Base-by-base conservation (phyloP, 2,113 vertebrate genomes). In the Orthochromis malagaraziensis region DNA sequence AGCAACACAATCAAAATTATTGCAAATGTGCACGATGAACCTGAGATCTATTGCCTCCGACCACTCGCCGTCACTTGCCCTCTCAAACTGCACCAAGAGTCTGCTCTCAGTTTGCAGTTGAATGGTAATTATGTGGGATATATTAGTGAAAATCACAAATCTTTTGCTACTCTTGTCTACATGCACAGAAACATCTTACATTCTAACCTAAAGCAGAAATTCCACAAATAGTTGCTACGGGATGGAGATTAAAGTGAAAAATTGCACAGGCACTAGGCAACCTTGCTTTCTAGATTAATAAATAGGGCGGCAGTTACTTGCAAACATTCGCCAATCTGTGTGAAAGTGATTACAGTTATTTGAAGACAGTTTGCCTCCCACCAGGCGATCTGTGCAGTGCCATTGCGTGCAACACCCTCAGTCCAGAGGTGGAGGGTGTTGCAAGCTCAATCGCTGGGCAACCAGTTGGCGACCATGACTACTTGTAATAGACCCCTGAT, bases 361-460 rank as follows among this genome's bases (percentile, higher is more conserved):
- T 0, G 68, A 26, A 75, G 68, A 75, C 21, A 29, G 24, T 45
- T 75, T 29, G 24, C 68, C 68, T 47, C 24, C 40, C 21, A 73
- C 38, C 24, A 29, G 40, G 21, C 1, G 2, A 75, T 17, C 24
- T 75, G 40, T 75, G 68, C 40, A 47, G 4, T 47, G 8, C 21
- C 40, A 45, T 75, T 19, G 70, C 10, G 3, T 65, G 33, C 63
- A 38, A 68, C 19, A 68, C 19, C 63, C 19, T 68, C 19, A 38
- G 1, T 0, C 10, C 33, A 75, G 70, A 47, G 42, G 24, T 75
- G 24, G 24, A 47, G 24, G 8, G 8, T 73, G 40, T 19, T 0
- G 24, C 42, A 47, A 0, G 24, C 40, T 26, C 21, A 29, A 0
- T 45, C 1, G 9, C 70, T 75, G 40, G 40, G 24, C 40, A 75